These are phyloP conservation scores for Caenorhabditis parvicauda DNA, from an alignment of 2,888 invertebrate genomes.

Conservation along the genomic window DNA sequence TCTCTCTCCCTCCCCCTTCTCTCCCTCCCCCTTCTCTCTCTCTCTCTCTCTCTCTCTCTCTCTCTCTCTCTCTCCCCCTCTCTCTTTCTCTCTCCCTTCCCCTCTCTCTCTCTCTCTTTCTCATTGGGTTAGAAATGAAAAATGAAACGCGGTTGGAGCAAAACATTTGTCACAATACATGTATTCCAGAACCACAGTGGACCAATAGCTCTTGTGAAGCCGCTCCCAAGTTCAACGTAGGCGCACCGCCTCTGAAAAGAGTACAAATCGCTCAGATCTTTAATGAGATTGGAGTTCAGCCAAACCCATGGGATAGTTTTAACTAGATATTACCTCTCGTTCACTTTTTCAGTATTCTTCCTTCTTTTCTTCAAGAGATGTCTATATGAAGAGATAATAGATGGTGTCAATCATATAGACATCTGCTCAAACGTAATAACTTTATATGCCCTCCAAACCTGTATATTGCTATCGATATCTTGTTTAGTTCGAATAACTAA, in stretches of 20 bases:
- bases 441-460: no score
- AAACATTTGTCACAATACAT: no score
- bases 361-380: no score
- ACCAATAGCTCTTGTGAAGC: constrained; percentile 14
- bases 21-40: neutral
- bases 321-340: no score
- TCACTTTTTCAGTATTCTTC: no score
- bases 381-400: no score
- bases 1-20: constrained; percentile 10
- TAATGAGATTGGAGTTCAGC: constrained; percentile 15
- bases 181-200: constrained; percentile 1
- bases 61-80: constrained; percentile 5
- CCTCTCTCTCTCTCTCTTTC: neutral
- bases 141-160: neutral
- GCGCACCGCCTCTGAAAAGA: constrained; percentile 14
- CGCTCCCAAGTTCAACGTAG: constrained; percentile 8
- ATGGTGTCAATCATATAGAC: no score
- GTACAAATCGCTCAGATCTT: constrained; percentile 16
- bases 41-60: neutral
- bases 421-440: no score
- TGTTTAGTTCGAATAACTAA: no score
- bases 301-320: constrained; percentile 22
- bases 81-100: constrained; percentile 1
- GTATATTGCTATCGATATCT: no score
- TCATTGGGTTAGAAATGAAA: neutral